Evolutionary conservation across 1,140 invertebrate species (phyloP).

Genomic region (Microplitis mediator): DNA sequence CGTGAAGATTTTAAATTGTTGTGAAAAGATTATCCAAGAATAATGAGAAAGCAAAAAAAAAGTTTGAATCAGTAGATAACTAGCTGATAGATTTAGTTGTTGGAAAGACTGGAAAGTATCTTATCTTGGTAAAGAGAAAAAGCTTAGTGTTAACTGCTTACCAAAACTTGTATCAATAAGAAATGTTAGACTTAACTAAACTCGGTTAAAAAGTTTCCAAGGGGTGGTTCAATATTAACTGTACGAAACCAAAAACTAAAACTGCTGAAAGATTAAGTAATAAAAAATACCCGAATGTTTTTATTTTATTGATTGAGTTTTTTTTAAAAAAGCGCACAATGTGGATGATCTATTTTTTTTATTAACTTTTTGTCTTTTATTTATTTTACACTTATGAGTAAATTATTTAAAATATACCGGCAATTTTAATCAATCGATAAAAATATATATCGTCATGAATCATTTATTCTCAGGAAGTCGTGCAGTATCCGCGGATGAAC

Average conservation of each 20-base stretch:
- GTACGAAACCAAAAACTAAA: neutral
- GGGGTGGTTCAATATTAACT: conserved; percentile 1
- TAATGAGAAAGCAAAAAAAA: neutral
- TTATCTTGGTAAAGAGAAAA: neutral
- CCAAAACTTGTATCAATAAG: conserved; percentile 7
- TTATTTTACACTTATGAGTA: neutral
- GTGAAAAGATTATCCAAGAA: neutral
- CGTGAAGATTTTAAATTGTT: conserved; percentile 1
- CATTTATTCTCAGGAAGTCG: neutral
- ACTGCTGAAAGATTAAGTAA: neutral
- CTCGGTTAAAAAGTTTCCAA: conserved; percentile 15
- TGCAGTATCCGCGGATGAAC: neutral
- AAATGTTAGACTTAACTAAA: neutral
- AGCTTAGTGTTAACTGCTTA: conserved; percentile 5
- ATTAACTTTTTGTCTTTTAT: no score
- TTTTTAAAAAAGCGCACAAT: no score
- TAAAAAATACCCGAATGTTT: neutral
- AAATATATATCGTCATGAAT: neutral
- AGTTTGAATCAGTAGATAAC: no score
- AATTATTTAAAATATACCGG: neutral
- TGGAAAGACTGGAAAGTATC: neutral
- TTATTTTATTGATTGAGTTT: neutral
- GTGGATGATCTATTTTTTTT: no score
- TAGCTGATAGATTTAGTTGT: neutral
- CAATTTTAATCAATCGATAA: neutral